A percentile compares a stretch with the other conserved stretches of the same genome.
Evolutionary conservation across 2,797 vertebrate species (phyloP).

Genomic region (Sebastes hubbsi): DNA sequence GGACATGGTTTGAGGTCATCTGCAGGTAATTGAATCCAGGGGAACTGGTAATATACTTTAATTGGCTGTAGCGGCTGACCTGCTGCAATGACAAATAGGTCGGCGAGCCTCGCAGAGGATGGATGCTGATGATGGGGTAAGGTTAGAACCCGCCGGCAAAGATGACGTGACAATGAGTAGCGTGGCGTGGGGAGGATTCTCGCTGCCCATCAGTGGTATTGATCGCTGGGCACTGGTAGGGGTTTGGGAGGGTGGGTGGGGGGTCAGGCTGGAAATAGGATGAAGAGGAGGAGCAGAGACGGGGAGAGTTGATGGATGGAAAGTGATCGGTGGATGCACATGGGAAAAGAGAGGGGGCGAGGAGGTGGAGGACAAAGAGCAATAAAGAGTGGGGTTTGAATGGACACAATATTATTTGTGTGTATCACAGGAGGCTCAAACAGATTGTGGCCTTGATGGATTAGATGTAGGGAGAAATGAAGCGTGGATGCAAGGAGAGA

Average conservation of each 20-base stretch:
- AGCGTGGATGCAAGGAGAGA: slow-evolving; percentile 29
- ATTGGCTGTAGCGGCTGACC: slow-evolving; percentile 35
- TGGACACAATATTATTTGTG: slow-evolving; percentile 5
- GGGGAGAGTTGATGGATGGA: neutral
- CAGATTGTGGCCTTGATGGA: neutral
- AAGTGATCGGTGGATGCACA: neutral
- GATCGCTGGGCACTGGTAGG: slow-evolving; percentile 31
- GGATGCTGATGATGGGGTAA: slow-evolving; percentile 41
- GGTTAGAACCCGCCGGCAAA: slow-evolving; percentile 48
- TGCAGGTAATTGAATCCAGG: slow-evolving; percentile 62
- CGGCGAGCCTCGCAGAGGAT: slow-evolving; percentile 20
- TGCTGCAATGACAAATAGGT: slow-evolving; percentile 51
- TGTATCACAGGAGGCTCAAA: neutral
- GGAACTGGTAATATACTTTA: slow-evolving; percentile 52
- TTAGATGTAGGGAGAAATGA: slow-evolving; percentile 4
- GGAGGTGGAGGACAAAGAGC: slow-evolving; percentile 3
- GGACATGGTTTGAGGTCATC: slow-evolving; percentile 51
- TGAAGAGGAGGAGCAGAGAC: neutral
- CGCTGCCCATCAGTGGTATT: slow-evolving; percentile 57
- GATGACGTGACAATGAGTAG: slow-evolving; percentile 66
- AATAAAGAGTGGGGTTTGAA: neutral
- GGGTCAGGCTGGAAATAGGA: slow-evolving; percentile 32
- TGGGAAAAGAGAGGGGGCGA: neutral
- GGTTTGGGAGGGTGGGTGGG: neutral
- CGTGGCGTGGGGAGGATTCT: slow-evolving; percentile 25